phyloP scores from a whole-genome alignment of 2,113 vertebrate genomes.

The Chaetorhynchus papuensis region DNA sequence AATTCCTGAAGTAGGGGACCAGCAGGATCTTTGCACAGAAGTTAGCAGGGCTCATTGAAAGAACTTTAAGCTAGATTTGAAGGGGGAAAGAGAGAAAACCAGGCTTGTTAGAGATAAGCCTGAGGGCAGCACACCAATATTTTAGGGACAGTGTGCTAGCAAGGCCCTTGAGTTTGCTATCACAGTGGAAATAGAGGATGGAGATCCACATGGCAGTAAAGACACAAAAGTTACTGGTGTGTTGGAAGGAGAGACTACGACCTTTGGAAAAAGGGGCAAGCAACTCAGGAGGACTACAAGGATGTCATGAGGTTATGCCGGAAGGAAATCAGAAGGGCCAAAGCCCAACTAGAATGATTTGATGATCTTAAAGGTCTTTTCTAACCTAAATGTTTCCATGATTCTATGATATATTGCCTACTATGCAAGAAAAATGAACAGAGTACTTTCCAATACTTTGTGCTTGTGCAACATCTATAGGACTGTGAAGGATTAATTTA shows the following conservation, averaged over 20 bases:
- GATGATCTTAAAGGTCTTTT: background rate
- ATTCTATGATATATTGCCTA: background rate
- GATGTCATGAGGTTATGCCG: background rate
- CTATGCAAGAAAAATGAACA: background rate
- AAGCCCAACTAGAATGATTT: background rate
- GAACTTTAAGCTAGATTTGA: background rate
- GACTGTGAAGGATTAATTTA: background rate
- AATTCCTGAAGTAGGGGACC: background rate
- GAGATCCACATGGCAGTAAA: background rate
- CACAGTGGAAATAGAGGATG: background rate
- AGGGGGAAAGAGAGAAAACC: background rate
- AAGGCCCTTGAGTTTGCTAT: background rate
- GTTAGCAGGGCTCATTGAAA: background rate
- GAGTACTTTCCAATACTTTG: background rate
- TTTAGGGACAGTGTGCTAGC: background rate
- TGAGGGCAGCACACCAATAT: fast-evolving
- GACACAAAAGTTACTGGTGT: too few relatives aligned
- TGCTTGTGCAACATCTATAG: background rate
- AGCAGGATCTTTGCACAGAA: background rate
- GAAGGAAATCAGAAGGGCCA: background rate
- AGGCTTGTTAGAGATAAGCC: background rate
- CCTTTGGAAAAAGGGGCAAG: background rate
- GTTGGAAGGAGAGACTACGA: background rate
- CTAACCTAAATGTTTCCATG: background rate
- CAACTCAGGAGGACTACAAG: background rate